Percentiles rank a stretch among this genome's conserved stretches.
Evolutionary conservation across 2,113 vertebrate species (phyloP).

Genomic region (Cacatua alba): DNA sequence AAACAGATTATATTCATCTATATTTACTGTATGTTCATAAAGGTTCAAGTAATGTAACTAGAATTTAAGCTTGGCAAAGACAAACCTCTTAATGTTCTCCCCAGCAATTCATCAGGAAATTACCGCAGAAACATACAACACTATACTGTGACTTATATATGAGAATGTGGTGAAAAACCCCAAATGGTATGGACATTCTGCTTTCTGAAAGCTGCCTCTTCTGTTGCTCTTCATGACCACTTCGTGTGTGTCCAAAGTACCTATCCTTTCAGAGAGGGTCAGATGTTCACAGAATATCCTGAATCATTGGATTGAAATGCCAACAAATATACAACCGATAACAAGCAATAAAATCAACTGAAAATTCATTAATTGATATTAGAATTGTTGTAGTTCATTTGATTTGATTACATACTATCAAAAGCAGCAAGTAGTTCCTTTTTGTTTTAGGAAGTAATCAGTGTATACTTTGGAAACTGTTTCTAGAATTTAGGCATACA

Average conservation of each 20-base stretch:
- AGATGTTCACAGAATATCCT: background rate
- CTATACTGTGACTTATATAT: background rate
- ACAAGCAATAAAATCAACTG: background rate
- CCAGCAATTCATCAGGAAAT: constrained; percentile 60
- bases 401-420: background rate
- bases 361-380: background rate
- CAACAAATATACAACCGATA: background rate
- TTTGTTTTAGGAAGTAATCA: background rate
- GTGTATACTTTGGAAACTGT: background rate
- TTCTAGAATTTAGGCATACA: background rate
- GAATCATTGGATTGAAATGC: background rate
- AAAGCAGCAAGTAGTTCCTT: background rate
- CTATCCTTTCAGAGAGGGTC: background rate
- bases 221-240: background rate
- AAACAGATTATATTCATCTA: constrained; percentile 72
- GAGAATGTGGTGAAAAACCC: constrained; percentile 9
- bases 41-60: constrained; percentile 50
- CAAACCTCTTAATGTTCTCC: constrained; percentile 3
- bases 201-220: background rate
- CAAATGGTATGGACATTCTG: background rate
- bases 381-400: background rate
- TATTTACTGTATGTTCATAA: constrained; percentile 64
- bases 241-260: background rate
- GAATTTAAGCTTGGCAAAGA: constrained; percentile 45
- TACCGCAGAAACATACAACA: constrained; percentile 2